A percentile compares a stretch with the other conserved stretches of the same genome.
phyloP scores from a whole-genome alignment of 2,888 invertebrate species.

The Pedicia rivosa region DNA sequence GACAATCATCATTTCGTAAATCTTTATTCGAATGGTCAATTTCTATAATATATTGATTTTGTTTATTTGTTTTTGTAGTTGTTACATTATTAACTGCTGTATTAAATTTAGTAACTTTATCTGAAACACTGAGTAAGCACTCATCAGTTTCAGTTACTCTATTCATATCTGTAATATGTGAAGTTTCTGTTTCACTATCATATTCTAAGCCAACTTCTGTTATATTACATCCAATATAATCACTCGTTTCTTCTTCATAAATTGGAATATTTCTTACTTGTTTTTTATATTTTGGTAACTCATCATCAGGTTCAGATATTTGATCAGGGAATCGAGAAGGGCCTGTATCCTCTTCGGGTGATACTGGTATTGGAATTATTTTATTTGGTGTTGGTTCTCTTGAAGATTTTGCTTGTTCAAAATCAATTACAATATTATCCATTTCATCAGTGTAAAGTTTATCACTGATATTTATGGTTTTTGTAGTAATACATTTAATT shows the following conservation, averaged over 20 bases:
- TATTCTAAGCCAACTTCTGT: slow-evolving; percentile 37
- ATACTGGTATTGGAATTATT: slow-evolving; percentile 48
- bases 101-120: slow-evolving; percentile 47
- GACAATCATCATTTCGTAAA: slow-evolving; percentile 41
- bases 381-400: slow-evolving; percentile 59
- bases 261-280: slow-evolving; percentile 35
- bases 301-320: slow-evolving; percentile 59
- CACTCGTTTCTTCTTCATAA: slow-evolving; percentile 37
- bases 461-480: slow-evolving; percentile 34
- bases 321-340: slow-evolving; percentile 56
- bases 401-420: slow-evolving; percentile 57
- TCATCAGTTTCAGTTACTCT: slow-evolving; percentile 29
- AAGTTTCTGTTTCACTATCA: slow-evolving; percentile 36
- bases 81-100: slow-evolving; percentile 39
- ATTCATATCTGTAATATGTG: background rate
- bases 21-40: slow-evolving; percentile 2
- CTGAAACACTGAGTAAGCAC: slow-evolving; percentile 43
- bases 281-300: slow-evolving; percentile 30
- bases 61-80: slow-evolving; percentile 15
- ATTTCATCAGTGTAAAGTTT: slow-evolving; percentile 29
- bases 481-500: slow-evolving; percentile 34
- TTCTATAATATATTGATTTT: background rate
- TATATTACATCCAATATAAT: slow-evolving; percentile 32
- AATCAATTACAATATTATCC: slow-evolving; percentile 44
- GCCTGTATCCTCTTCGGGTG: slow-evolving; percentile 39